A percentile compares a stretch with the other conserved stretches of the same genome.
These are phyloP conservation scores for Ptychodera flava DNA, from an alignment of 35 echinoderm and acorn worm genomes.

Conservation along the genomic window DNA sequence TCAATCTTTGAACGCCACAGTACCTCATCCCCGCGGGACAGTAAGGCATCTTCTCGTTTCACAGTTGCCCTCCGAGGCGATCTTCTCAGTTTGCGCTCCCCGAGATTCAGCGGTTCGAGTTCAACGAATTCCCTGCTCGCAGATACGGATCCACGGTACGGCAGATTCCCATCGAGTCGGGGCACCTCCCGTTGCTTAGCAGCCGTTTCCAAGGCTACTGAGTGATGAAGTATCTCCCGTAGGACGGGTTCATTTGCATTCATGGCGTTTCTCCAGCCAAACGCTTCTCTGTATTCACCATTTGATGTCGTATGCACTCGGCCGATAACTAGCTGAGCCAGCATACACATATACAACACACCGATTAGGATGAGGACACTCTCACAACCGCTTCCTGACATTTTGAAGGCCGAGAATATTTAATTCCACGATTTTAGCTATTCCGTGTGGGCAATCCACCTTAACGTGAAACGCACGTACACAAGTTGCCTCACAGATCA, in stretches of 20 bases:
- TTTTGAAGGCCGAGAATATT: not conserved
- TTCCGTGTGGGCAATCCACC: no score
- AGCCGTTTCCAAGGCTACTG: not conserved
- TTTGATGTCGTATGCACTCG: not conserved
- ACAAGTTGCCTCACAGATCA: no score
- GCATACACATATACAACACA: not conserved
- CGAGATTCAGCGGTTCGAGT: not conserved
- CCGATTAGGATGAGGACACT: not conserved
- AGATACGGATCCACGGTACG: not conserved
- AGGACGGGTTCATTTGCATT: not conserved
- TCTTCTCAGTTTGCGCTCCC: not conserved
- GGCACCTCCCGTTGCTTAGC: not conserved
- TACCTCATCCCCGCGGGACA: not conserved
- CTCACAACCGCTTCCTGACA: not conserved
- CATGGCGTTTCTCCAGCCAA: not conserved
- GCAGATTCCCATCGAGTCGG: not conserved
- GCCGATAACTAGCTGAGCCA: not conserved
- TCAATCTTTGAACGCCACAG: not conserved
- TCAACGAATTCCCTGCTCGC: not conserved
- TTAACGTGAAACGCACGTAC: no score
- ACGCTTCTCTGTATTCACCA: not conserved
- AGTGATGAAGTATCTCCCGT: not conserved
- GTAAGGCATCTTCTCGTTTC: not conserved
- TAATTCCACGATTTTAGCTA: no score
- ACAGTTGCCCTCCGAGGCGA: not conserved